Conservation (phyloP, 2,113 vertebrate species). For the Chionomys nivalis region DNA sequence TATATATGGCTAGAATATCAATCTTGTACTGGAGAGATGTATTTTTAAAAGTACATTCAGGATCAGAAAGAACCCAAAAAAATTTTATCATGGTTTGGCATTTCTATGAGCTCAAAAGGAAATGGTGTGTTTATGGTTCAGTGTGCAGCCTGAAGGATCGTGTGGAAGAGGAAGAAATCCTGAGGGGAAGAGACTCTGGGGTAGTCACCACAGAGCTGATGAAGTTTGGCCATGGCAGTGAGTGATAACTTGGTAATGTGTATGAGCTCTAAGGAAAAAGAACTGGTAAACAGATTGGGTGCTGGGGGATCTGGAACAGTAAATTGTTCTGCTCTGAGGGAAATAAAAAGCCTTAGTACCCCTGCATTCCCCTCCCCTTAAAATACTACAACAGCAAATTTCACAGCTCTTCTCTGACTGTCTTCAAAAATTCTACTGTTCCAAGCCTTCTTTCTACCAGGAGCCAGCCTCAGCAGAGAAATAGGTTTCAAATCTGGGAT, state of each 20-base stretch:
- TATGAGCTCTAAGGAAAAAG: background rate
- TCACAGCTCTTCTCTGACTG: background rate
- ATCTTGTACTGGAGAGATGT: background rate
- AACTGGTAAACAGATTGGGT: background rate
- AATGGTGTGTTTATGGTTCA: background rate
- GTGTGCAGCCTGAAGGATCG: background rate
- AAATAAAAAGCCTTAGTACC: slow-evolving; percentile 9
- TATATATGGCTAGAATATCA: background rate
- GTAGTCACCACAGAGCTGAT: background rate
- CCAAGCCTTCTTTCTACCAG: background rate
- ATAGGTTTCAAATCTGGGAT: too few relatives aligned
- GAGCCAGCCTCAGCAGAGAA: too few relatives aligned
- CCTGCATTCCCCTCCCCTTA: background rate
- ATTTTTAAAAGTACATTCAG: background rate
- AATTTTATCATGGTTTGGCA: slow-evolving; percentile 20
- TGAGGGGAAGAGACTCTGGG: background rate
- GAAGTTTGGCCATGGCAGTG: background rate
- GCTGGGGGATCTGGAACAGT: background rate
- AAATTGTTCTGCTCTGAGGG: background rate
- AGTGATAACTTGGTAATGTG: background rate
- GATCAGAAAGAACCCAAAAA: background rate
- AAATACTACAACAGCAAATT: slow-evolving; percentile 22
- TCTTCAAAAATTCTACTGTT: slow-evolving; percentile 47
- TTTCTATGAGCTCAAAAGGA: background rate
- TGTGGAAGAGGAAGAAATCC: background rate